Percentiles rank a stretch among this genome's conserved stretches.
Evolutionary conservation across 2,113 vertebrate genomes (phyloP).

Genomic region (Notothenia coriiceps): DNA sequence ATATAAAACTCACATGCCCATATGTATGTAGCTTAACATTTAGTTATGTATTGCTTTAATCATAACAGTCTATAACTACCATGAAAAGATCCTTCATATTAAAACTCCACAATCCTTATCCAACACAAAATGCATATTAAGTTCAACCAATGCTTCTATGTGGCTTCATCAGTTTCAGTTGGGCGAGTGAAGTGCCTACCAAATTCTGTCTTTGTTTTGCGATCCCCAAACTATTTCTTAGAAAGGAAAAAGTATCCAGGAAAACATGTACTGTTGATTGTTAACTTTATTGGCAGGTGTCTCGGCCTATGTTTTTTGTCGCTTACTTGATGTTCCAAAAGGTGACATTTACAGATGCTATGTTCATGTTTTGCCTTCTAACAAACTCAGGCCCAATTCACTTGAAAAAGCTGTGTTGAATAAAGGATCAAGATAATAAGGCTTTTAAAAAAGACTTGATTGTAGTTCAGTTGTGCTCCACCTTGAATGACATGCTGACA

Average conservation of each 20-base stretch:
- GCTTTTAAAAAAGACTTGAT: background rate
- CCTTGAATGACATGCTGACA: constrained; percentile 4
- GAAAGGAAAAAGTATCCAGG: background rate
- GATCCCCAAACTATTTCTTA: background rate
- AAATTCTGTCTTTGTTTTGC: background rate
- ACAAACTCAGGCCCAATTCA: too few relatives aligned
- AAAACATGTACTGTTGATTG: background rate
- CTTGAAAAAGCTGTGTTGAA: background rate
- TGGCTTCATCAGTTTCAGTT: background rate
- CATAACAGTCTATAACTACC: background rate
- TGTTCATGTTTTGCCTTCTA: too few relatives aligned
- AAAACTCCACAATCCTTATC: background rate
- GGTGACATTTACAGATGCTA: too few relatives aligned
- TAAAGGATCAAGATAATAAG: constrained; percentile 15
- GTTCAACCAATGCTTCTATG: background rate
- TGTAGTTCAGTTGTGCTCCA: constrained; percentile 6
- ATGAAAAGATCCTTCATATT: background rate
- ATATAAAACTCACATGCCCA: too few relatives aligned
- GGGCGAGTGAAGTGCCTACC: background rate
- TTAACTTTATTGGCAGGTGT: background rate
- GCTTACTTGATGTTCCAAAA: too few relatives aligned
- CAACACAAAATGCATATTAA: background rate
- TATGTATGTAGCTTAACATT: background rate
- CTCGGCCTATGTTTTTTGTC: background rate
- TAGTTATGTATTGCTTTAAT: background rate